These are phyloP conservation scores for Medauroidea extradentata DNA, from an alignment of 1,140 invertebrate genomes.

Conservation along the genomic window DNA sequence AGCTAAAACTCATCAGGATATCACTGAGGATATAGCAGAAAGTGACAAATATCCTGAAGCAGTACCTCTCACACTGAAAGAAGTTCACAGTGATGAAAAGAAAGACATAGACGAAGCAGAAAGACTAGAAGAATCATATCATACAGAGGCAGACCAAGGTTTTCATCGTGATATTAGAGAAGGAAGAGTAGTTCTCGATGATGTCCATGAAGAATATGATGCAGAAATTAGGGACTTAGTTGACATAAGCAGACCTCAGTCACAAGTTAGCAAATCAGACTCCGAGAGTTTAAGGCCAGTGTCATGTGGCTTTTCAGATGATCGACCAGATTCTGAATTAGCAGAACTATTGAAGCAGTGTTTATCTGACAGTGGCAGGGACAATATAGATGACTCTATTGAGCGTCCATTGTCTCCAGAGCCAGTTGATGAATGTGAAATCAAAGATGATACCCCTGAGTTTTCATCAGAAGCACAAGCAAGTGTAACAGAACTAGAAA, in stretches of 20 bases:
- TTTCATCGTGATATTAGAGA: slow-evolving; percentile 37
- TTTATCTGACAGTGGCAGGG: slow-evolving; percentile 29
- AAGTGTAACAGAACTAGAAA: slow-evolving; percentile 32
- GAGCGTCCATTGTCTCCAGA: slow-evolving; percentile 50
- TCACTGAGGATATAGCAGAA: slow-evolving; percentile 25
- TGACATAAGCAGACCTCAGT: slow-evolving; percentile 33
- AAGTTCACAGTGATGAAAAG: slow-evolving; percentile 41
- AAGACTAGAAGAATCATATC: slow-evolving; percentile 34
- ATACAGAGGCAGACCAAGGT: slow-evolving; percentile 43
- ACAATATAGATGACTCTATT: slow-evolving; percentile 44
- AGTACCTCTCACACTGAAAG: slow-evolving; percentile 41
- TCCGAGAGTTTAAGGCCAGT: slow-evolving; percentile 35
- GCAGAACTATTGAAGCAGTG: slow-evolving; percentile 38
- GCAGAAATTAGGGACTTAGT: slow-evolving; percentile 22
- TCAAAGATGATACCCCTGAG: slow-evolving; percentile 39
- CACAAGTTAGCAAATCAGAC: slow-evolving; percentile 41
- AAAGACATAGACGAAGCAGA: slow-evolving; percentile 44
- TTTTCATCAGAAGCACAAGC: slow-evolving; percentile 32
- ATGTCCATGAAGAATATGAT: slow-evolving; percentile 31
- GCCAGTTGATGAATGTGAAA: slow-evolving; percentile 39
- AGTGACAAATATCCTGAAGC: slow-evolving; percentile 38
- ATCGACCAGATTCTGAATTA: slow-evolving; percentile 43
- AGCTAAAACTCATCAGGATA: slow-evolving; percentile 23
- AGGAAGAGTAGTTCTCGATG: slow-evolving; percentile 24
- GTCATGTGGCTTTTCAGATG: slow-evolving; percentile 41